These are phyloP conservation scores for Benitochromis conjunctus DNA, from an alignment of 2,113 vertebrate species.

Conservation along the genomic window DNA sequence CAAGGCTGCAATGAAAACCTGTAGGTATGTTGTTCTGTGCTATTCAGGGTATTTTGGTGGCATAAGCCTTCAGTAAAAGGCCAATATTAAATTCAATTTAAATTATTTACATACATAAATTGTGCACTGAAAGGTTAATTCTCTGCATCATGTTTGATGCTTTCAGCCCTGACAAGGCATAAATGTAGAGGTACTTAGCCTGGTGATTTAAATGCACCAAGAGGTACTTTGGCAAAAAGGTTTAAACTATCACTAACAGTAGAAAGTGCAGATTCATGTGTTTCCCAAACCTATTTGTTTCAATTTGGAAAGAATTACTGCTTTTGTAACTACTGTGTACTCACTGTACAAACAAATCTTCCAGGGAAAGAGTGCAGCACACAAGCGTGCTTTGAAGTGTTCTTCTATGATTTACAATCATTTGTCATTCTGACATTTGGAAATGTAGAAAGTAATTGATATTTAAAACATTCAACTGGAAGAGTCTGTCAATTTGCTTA, in stretches of 20 bases:
- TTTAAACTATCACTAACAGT: background rate
- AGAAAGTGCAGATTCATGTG: background rate
- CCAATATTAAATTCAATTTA: background rate
- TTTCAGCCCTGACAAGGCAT: background rate
- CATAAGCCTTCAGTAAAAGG: background rate
- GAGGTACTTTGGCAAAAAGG: background rate
- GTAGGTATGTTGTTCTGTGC: background rate
- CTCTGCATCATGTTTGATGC: background rate
- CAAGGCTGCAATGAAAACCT: background rate
- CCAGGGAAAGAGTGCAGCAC: background rate
- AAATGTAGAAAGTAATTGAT: background rate
- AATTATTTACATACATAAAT: background rate
- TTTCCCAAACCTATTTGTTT: background rate
- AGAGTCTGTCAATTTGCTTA: slow-evolving; percentile 3
- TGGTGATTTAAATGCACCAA: background rate
- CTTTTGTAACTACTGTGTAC: background rate
- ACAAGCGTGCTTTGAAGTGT: background rate
- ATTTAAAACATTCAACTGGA: background rate
- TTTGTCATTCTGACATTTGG: background rate
- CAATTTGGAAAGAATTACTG: background rate
- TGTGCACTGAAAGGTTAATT: background rate
- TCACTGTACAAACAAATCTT: background rate
- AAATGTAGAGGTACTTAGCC: background rate
- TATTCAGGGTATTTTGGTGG: background rate
- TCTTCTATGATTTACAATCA: background rate